These are phyloP conservation scores for Atherinosoma microstoma DNA, from an alignment of 2,797 vertebrate genomes.

Conservation along the genomic window DNA sequence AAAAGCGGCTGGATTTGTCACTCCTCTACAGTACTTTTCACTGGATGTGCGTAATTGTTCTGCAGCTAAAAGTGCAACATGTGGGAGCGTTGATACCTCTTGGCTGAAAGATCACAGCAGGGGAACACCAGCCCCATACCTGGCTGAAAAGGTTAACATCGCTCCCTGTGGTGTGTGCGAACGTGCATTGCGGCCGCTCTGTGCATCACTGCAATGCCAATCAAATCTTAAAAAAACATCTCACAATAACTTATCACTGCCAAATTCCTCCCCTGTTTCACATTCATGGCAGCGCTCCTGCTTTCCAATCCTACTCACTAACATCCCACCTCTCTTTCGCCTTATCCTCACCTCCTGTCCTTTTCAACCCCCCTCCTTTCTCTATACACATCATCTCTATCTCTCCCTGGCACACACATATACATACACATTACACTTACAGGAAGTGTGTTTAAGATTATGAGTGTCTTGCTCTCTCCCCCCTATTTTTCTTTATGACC, in stretches of 20 bases:
- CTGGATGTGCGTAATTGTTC: not conserved
- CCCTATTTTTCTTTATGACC: slow-evolving; percentile 62
- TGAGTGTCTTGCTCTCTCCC: slow-evolving; percentile 44
- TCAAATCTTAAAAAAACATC: slow-evolving; percentile 41
- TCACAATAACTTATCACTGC: slow-evolving; percentile 26
- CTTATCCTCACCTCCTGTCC: slow-evolving; percentile 39
- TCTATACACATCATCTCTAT: slow-evolving; percentile 33
- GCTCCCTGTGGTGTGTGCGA: slow-evolving; percentile 14
- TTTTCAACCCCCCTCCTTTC: slow-evolving; percentile 27
- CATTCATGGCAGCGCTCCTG: slow-evolving; percentile 43
- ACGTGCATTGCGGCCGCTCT: not conserved
- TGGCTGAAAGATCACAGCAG: slow-evolving; percentile 27
- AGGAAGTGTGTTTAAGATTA: slow-evolving; percentile 69
- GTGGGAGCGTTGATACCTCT: slow-evolving; percentile 21
- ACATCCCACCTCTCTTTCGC: slow-evolving; percentile 38
- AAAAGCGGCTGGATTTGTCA: slow-evolving; percentile 33
- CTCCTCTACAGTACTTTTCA: slow-evolving; percentile 16
- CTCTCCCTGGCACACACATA: slow-evolving; percentile 13
- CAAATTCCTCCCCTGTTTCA: slow-evolving; percentile 29
- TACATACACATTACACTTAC: slow-evolving; percentile 48
- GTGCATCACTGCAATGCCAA: slow-evolving; percentile 10
- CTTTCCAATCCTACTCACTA: slow-evolving; percentile 46
- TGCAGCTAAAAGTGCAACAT: slow-evolving; percentile 34
- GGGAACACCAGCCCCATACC: slow-evolving; percentile 23
- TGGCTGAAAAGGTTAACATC: slow-evolving; percentile 51